Evolutionary conservation across 30 jellyfish, hydroid and myxozoan species (phyloP), one percentile per base, ranked within the genome.

Genomic region (Nemopilema nomurai): DNA sequence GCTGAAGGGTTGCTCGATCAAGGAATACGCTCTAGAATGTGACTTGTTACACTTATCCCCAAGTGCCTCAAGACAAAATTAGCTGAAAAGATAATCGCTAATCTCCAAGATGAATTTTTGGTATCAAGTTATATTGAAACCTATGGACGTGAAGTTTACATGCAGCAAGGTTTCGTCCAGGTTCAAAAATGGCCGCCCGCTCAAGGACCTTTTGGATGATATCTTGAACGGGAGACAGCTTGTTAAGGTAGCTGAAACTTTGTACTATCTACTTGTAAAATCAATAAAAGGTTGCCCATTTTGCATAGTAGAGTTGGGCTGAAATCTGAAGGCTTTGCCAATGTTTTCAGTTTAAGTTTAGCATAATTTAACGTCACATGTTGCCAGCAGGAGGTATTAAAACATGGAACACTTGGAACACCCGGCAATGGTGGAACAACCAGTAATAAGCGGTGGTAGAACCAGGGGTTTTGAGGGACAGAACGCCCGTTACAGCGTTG

Each of bases 61-160:
- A 41, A 3, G 57, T 41, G 57, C 57, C 13, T 13, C 57, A 41
- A 41, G 57, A 41, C 9, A 41, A 3, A 41, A 41, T 41, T 13
- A 41, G 13, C 9, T 13, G 13, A 6, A 3, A 41, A 41, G 57
- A 41, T 3, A 41, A 3, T 3, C 9, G 9, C 13, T 6, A 41
- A 41, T 6, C 13, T 41, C 13, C 57, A 13, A 41, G 13, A 84
- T 84, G 93, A 86, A 89, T 31, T 76, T 67, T 28, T 67, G 80
- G 85, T 86, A 86, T 71, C 85, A 77, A 62, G 95, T 86, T 25
- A 77, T 86, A 23, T 66, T 86, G 29, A 86, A 51, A 65, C 95
- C 95, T 0, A 19, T 77, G 6, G 89, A 86, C 76, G 95, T 86
- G 28, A 86, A 86, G 52, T 86, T 86, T 74, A 86, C 95, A 8